Conservation (phyloP, 2,888 invertebrate species). For the Cephus nigrinus region DNA sequence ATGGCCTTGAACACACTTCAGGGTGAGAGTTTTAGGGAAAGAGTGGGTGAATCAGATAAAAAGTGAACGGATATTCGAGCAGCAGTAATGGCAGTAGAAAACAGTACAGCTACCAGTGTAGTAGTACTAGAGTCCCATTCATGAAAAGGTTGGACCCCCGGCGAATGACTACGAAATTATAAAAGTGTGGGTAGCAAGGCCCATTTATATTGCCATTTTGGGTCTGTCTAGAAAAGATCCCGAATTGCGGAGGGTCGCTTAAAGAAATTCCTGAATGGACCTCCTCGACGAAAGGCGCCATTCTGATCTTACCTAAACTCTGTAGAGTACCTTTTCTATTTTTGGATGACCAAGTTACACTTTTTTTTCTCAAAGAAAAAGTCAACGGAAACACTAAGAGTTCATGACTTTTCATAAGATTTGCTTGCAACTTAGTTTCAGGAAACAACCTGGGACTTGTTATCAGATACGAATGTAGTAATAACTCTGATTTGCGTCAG, state of each 20-base stretch:
- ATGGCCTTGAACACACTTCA: background rate
- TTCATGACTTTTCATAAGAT: background rate
- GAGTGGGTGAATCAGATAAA: background rate
- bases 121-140: slow-evolving; percentile 19
- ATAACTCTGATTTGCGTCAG: background rate
- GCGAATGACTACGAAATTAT: background rate
- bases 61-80: slow-evolving; percentile 11
- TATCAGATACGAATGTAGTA: background rate
- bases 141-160: slow-evolving; percentile 17
- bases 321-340: background rate
- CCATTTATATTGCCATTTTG: slow-evolving; percentile 5
- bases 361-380: background rate
- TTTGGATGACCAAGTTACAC: background rate
- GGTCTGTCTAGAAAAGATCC: slow-evolving; percentile 4
- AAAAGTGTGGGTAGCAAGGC: slow-evolving; percentile 11
- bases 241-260: slow-evolving; percentile 11
- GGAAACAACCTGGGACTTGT: background rate
- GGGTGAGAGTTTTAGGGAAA: background rate
- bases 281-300: slow-evolving; percentile 15
- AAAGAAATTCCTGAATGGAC: slow-evolving; percentile 27
- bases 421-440: background rate
- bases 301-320: background rate
- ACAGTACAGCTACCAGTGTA: background rate
- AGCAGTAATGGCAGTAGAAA: background rate
- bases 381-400: background rate